phyloP scores from a whole-genome alignment of 2,113 vertebrate species.

The Calidris pygmaea region DNA sequence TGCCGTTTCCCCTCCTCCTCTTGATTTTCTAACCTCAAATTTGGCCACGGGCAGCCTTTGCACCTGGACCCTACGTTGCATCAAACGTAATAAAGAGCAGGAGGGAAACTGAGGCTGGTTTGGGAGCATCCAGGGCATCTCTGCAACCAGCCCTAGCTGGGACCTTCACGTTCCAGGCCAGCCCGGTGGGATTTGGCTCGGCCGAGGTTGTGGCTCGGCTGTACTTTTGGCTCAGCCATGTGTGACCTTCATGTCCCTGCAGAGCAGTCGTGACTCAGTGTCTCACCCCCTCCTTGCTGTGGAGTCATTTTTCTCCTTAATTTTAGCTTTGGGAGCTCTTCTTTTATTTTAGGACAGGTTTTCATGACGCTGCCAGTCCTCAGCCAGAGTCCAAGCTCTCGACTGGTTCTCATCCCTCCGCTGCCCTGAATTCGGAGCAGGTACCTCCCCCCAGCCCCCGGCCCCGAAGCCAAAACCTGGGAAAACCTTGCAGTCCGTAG shows the following conservation, averaged over 20 bases:
- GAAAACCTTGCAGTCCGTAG: neutral
- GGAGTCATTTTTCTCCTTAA: neutral
- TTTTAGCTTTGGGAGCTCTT: neutral
- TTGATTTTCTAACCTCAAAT: neutral
- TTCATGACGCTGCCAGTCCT: neutral
- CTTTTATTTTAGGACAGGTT: neutral
- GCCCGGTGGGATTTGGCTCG: rapidly evolving
- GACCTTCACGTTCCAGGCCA: neutral
- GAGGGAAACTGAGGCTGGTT: neutral
- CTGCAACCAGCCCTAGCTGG: neutral
- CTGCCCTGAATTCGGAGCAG: neutral
- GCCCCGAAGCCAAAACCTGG: neutral
- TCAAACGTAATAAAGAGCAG: neutral
- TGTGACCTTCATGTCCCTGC: neutral
- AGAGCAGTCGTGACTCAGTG: neutral
- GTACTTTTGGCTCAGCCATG: rapidly evolving
- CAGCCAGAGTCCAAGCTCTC: neutral
- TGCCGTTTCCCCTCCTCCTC: neutral
- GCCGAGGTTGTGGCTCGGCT: neutral
- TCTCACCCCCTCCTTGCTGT: neutral
- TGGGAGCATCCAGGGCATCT: neutral
- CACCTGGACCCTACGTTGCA: rapidly evolving
- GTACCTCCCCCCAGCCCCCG: neutral
- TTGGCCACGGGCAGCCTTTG: neutral
- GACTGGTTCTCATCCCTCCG: neutral